phyloP scores from a whole-genome alignment of 2,797 vertebrate species.

The Enteromius viviparus region DNA sequence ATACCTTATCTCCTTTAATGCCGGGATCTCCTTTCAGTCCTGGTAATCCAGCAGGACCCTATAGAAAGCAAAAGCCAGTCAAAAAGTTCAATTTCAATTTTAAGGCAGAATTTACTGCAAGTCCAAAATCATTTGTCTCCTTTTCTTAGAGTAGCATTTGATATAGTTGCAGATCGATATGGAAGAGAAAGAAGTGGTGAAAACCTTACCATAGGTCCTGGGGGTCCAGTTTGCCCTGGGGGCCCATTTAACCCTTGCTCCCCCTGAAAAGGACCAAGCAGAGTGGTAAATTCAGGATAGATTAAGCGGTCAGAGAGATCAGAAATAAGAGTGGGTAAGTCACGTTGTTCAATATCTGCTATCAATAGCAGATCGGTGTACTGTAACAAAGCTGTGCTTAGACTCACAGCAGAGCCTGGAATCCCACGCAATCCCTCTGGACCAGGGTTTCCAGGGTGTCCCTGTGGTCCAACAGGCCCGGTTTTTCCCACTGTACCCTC shows the following conservation, averaged over 20 bases:
- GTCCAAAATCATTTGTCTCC: conserved; percentile 35
- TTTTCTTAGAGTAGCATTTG: conserved; percentile 24
- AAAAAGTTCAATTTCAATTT: conserved; percentile 26
- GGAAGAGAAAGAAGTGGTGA: not conserved
- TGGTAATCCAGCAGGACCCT: conserved; percentile 89
- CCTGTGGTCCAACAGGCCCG: conserved; percentile 85
- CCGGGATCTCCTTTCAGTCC: conserved; percentile 91
- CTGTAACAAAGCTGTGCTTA: conserved; percentile 10
- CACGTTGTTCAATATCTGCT: conserved; percentile 6
- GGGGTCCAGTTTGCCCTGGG: conserved; percentile 85
- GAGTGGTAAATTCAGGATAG: conserved; percentile 28
- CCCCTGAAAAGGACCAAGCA: conserved; percentile 74
- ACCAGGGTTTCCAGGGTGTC: conserved; percentile 83
- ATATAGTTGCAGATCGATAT: conserved; percentile 40
- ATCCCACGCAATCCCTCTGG: conserved; percentile 88
- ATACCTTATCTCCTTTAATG: conserved; percentile 89
- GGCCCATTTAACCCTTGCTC: conserved; percentile 89
- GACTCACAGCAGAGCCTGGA: conserved; percentile 88
- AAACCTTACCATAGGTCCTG: conserved; percentile 86
- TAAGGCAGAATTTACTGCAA: conserved; percentile 30
- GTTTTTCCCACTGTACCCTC: conserved; percentile 82
- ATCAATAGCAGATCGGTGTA: conserved; percentile 17
- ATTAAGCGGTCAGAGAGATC: conserved; percentile 16
- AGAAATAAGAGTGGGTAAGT: conserved; percentile 12
- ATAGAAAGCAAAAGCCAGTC: conserved; percentile 44